Evolutionary conservation across 2,888 invertebrate genomes (phyloP).

Genomic region (Lydus trimaculatus): DNA sequence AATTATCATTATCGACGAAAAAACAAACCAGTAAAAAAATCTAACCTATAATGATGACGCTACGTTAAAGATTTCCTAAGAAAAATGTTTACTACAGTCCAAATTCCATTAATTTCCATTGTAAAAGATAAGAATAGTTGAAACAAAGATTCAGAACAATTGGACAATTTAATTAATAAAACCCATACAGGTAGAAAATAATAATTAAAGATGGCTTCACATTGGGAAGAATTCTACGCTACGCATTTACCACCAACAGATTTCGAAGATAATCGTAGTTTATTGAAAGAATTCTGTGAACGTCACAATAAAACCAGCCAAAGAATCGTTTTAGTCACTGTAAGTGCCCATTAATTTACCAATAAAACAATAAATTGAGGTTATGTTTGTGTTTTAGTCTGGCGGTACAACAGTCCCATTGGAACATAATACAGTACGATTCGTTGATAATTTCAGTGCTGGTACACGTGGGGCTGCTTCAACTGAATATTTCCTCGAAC

Average conservation of each 20-base stretch:
- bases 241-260: constrained; percentile 79
- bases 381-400: constrained; percentile 68
- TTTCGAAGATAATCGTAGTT: constrained; percentile 75
- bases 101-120: neutral
- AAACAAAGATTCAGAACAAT: neutral
- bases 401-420: constrained; percentile 97
- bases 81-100: neutral
- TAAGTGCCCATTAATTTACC: constrained; percentile 59
- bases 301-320: constrained; percentile 72
- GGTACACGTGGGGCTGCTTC: constrained; percentile 95
- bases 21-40: no score
- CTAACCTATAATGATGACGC: no score
- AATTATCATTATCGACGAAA: neutral
- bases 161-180: no score
- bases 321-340: constrained; percentile 81
- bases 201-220: constrained; percentile 55
- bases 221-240: constrained; percentile 88
- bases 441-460: constrained; percentile 98
- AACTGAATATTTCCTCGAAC: constrained; percentile 92
- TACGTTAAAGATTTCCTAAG: neutral
- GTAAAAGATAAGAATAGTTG: neutral
- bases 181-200: neutral
- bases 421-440: constrained; percentile 96
- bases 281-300: constrained; percentile 78
- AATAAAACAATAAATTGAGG: constrained; percentile 30